Base-by-base conservation (phyloP, 2,888 invertebrate genomes). In the Polydrusus tereticollis region DNA sequence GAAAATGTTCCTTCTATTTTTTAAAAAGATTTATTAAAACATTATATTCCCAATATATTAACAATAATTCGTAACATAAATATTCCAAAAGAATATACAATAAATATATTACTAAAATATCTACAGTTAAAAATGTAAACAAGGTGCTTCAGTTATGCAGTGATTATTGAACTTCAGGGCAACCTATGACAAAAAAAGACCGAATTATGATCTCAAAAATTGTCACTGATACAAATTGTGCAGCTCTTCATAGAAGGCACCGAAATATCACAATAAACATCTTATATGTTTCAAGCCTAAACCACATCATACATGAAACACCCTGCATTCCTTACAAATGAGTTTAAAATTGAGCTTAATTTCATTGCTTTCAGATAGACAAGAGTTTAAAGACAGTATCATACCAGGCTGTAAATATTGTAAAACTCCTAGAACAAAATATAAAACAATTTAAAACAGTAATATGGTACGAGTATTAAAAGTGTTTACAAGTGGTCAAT, bases 11-110 rank as follows among this genome's bases (percentile, higher is more conserved):
- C 5, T 41, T 2, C 2, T 16, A n/a, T 33, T 29, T 29, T 16
- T 55, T 29, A 29, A 29, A 55, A 29, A 55, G 29, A 55, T 65
- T 65, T 65, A 65, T 55, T 65, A 41, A 65, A 65, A 65, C 65
- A 55, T 52, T 52, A n/a, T 47, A 29, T 29, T 65, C 65, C 65
- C 65, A 65, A 23, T 38, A 65, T 41, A 55, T 20, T 55, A 65
- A 65, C 63, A 63, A 63, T 47, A 23, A 47, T 16, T 47, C 29
- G 33, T 47, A 65, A 65, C 55, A 65, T 65, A 55, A 65, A 55
- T 55, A 59, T 7, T 41, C 59, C 41, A 38, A 43, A 59, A 21
- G 21, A 58, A 58, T 41, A 58, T 58, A 38, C 16, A 55, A 55
- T 55, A 55, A 55, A 55, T 55, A 55, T 55, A 16, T 55, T 55